phyloP scores from a whole-genome alignment of 2,888 invertebrate species.

The Psococerastis gibbosa region DNA sequence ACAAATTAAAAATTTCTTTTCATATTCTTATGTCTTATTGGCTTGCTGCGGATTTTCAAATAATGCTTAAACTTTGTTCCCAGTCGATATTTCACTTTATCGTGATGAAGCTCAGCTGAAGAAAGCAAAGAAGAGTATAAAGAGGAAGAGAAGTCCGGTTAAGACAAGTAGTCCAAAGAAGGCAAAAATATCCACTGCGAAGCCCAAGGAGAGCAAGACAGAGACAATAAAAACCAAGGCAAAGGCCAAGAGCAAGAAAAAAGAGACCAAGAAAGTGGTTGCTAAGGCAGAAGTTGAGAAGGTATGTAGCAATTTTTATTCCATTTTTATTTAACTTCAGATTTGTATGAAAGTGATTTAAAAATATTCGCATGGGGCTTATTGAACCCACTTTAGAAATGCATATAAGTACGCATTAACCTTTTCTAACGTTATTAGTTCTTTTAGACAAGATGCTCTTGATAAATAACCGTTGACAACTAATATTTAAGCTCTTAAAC shows the following conservation, averaged over 20 bases:
- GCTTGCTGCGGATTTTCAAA: constrained; percentile 3
- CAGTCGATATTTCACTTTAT: constrained; percentile 69
- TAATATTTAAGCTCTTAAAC: no score
- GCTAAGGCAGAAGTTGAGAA: neutral
- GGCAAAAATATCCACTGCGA: constrained; percentile 17
- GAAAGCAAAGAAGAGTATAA: constrained; percentile 29
- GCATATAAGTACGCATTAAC: no score
- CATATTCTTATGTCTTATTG: no score
- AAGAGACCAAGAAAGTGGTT: neutral
- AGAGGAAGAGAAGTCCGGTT: constrained; percentile 22
- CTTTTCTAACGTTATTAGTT: no score
- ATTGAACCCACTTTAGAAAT: no score
- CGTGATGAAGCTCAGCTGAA: constrained; percentile 67
- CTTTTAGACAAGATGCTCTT: no score
- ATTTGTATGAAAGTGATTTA: no score
- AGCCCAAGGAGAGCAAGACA: neutral
- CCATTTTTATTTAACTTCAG: no score
- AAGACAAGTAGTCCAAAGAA: constrained; percentile 19
- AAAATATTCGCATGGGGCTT: no score
- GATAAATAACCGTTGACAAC: no score
- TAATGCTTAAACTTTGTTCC: constrained; percentile 15
- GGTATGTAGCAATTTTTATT: neutral
- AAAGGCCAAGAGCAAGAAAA: constrained; percentile 13
- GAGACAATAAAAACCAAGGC: neutral
- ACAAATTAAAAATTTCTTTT: no score